Percentiles rank a stretch among this genome's conserved stretches.
Conservation (phyloP, 92 coral and sea anemone species). For the Heteractis magnifica region DNA sequence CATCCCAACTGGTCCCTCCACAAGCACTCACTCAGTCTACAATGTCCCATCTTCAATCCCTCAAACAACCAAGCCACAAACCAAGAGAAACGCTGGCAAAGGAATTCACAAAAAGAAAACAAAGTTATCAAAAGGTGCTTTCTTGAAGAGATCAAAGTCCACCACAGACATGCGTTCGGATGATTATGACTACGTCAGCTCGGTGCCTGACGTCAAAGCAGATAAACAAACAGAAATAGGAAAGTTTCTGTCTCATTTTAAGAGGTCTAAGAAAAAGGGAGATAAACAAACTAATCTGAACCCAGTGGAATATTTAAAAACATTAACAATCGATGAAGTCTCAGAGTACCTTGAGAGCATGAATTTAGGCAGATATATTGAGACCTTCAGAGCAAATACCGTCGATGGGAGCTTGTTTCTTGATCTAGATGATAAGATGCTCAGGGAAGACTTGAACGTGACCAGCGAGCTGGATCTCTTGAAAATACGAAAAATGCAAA, state of each 20-base stretch:
- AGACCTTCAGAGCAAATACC: conserved; percentile 7
- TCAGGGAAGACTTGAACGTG: background rate
- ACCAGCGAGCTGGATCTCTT: conserved; percentile 2
- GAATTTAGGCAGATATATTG: conserved; percentile 15
- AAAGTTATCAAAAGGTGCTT: background rate
- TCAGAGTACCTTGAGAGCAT: background rate
- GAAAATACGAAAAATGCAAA: conserved; percentile 15
- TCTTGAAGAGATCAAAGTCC: background rate
- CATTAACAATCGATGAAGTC: conserved; percentile 11
- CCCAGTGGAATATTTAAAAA: background rate
- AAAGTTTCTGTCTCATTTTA: background rate
- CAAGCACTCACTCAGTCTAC: background rate
- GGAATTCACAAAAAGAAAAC: background rate
- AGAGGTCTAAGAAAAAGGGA: background rate
- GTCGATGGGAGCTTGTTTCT: conserved; percentile 32
- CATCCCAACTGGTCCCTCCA: background rate
- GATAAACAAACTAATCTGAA: background rate
- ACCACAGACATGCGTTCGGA: background rate
- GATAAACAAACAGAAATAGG: conserved; percentile 8
- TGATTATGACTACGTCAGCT: conserved; percentile 5
- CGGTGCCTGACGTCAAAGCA: background rate
- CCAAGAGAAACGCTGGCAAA: background rate
- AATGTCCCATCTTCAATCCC: background rate
- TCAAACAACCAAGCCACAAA: background rate
- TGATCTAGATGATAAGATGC: conserved; percentile 21